phyloP scores from a whole-genome alignment of 2,888 invertebrate species.

The Ormyrus nitidulus region DNA sequence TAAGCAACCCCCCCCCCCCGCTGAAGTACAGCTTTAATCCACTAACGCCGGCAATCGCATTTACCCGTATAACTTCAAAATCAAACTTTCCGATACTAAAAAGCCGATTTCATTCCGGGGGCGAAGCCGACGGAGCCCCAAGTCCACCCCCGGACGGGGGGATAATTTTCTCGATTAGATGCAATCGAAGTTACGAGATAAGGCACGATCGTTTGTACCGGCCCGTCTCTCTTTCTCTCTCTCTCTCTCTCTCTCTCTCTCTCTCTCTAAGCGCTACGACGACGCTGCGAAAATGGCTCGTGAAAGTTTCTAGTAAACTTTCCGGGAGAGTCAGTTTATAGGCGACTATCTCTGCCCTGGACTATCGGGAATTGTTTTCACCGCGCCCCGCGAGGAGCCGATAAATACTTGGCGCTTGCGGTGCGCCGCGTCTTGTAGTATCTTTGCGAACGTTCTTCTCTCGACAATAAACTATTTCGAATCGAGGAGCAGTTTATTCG shows the following conservation, averaged over 20 bases:
- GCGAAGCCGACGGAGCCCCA: background rate
- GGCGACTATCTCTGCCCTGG: too few species aligned
- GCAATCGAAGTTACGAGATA: slow-evolving; percentile 25
- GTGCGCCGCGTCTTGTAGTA: too few species aligned
- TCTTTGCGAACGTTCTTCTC: too few species aligned
- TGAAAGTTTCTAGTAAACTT: background rate
- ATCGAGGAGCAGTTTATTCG: too few species aligned
- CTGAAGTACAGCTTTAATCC: slow-evolving; percentile 69
- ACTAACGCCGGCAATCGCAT: slow-evolving; percentile 65
- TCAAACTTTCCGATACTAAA: slow-evolving; percentile 39
- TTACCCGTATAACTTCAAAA: slow-evolving; percentile 31
- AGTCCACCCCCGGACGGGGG: background rate
- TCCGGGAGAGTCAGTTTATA: too few species aligned
- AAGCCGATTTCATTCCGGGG: background rate
- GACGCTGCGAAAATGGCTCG: slow-evolving; percentile 1
- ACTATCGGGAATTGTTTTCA: too few species aligned
- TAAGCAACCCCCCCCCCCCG: too few species aligned
- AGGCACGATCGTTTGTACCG: slow-evolving; percentile 14
- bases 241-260: too few species aligned
- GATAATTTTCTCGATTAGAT: slow-evolving; percentile 42
- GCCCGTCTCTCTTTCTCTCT: too few species aligned
- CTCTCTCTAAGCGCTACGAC: background rate
- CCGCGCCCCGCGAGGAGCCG: too few species aligned
- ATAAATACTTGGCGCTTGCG: too few species aligned
- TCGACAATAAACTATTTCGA: too few species aligned